Evolutionary conservation across 1,140 invertebrate species (phyloP), one percentile per base, ranked within the genome.

Genomic region (Trigoniulus corallinus): DNA sequence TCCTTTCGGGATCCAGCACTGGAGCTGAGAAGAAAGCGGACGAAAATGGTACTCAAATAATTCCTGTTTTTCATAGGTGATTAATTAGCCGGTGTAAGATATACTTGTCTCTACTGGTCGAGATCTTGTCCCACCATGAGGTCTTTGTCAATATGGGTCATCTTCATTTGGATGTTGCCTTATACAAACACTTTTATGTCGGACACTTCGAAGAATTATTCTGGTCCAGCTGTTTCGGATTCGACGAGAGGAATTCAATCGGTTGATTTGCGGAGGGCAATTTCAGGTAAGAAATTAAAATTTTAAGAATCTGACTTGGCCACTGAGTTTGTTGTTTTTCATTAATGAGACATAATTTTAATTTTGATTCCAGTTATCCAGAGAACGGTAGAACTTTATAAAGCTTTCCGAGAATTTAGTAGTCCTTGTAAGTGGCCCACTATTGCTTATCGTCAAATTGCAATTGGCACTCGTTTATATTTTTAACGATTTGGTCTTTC

Each of bases 401-500:
- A 44, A 50, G 48, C 48, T 10, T n/a, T 50, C 23, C 10, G 48
- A 22, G 48, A 50, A 47, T 50, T 50, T 26, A 50, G 48, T 23
- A n/a, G 22, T 23, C 48, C 48, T 7, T 50, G 48, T 44, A 50
- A 50, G 48, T 50, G 25, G 47, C 22, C 12, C 15, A 7, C 29
- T 7, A 15, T n/a, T n/a, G 21, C 4, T 44, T 7, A 44, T 7
- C 42, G 21, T 24, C 42, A 24, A 44, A 44, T 24, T 44, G 37
- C 18, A 44, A 44, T 44, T 24, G 7, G 18, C 7, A 10, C 4
- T 20, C 12, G 18, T 44, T 44, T 44, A 44, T 44, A 7, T 24
- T 44, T 40, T 10, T 47, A 12, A 4, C 7, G 10, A 7, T 47
- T 47, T 25, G 25, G n/a, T 34, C 12, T 10, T 10, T 23, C 25